These are phyloP conservation scores for Mesocentrotus franciscanus DNA, from an alignment of 53 echinoderm and acorn worm species.

Conservation along the genomic window DNA sequence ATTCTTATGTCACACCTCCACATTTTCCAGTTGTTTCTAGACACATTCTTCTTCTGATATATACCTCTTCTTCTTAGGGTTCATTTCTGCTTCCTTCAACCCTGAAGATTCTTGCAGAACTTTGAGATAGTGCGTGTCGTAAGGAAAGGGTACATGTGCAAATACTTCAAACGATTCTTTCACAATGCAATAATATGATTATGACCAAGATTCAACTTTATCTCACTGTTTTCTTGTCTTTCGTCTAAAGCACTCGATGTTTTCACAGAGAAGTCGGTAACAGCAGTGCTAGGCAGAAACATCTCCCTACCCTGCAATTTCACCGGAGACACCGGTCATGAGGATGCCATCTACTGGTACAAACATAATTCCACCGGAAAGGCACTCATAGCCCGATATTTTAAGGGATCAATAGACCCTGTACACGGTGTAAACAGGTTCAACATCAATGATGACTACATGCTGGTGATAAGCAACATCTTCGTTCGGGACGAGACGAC, in stretches of 20 bases:
- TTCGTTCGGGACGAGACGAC: constrained; percentile 13
- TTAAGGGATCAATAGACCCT: background rate
- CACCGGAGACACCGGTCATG: background rate
- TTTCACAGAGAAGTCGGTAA: background rate
- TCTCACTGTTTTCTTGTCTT: background rate
- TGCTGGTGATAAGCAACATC: background rate
- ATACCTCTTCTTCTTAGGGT: too few relatives aligned
- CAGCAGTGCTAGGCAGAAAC: background rate
- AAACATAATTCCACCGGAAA: background rate
- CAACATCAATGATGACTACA: background rate
- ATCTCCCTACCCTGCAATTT: constrained; percentile 8
- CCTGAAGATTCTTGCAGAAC: too few relatives aligned
- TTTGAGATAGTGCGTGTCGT: too few relatives aligned
- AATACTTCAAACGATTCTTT: too few relatives aligned
- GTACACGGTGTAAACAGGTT: background rate
- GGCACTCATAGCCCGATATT: background rate
- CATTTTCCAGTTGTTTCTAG: too few relatives aligned
- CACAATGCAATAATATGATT: too few relatives aligned
- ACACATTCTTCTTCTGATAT: too few relatives aligned
- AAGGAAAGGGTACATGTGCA: too few relatives aligned
- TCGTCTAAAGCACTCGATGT: background rate
- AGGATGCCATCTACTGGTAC: background rate
- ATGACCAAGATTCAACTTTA: background rate
- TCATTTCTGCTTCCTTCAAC: too few relatives aligned
- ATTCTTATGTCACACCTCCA: too few relatives aligned